Evolutionary conservation across 53 echinoderm and acorn worm species (phyloP), one percentile per base, ranked within the genome.

Genomic region (Echinarachnius parma): DNA sequence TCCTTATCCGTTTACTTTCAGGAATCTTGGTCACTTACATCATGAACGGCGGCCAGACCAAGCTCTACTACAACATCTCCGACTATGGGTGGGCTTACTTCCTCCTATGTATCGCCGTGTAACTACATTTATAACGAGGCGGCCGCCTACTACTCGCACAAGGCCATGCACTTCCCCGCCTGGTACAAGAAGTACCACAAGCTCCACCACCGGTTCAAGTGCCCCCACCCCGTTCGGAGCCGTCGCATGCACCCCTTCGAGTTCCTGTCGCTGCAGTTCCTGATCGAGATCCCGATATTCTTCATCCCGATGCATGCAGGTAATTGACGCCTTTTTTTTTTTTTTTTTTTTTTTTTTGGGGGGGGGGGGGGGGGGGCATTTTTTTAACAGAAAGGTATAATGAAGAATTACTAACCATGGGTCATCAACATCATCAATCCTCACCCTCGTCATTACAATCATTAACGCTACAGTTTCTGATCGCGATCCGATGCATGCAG

Each of bases 1-100:
- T 42, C 7, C 13, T 42, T 42, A 9, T 7, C 42, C 42, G 7
- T 7, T 13, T 42, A 42, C 42, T 62, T 45, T 20, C 48, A 77
- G 77, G 77, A 2, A 20, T 77, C 11, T 13, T 77, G 15, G 62
- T 48, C 18, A 28, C 60, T 5, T 77, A 61, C 62, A 61, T 77
- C 23, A 60, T 77, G 77, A 77, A 77, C 26, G 77, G 77, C 24
- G 77, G 77, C 5, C 23, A 60, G 9, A 77, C 60, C 2, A 44
- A 48, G 19, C 48, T 77, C 11, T 77, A 77, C 29, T 77, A 77
- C 77, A 61, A 48, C 50, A 69, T 69, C 69, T 48, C 48, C 26
- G 69, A 69, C 69, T 69, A 69, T n/a, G 69, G 69, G 34, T 69
- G 69, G 69, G 50, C 9, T 22, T 69, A 69, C 35, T 69, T 69